A percentile compares a stretch with the other conserved stretches of the same genome.
phyloP scores from a whole-genome alignment of 1,140 invertebrate genomes.

The Drosophila ercepeae region DNA sequence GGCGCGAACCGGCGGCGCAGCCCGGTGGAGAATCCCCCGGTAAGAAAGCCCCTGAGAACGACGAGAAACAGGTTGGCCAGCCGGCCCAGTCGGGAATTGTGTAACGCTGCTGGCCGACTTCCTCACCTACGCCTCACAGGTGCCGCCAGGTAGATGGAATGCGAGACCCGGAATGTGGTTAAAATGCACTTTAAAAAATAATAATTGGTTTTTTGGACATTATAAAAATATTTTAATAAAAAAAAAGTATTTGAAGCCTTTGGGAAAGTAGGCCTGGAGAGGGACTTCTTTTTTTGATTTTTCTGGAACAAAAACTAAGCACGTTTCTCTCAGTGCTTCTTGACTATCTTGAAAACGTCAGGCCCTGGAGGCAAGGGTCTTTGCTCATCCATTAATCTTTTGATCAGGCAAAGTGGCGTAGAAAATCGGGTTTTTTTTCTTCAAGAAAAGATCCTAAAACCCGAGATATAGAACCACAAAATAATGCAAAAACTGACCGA shows the following conservation, averaged over 20 bases:
- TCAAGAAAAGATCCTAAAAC: slow-evolving; percentile 23
- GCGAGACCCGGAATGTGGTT: slow-evolving; percentile 33
- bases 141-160: slow-evolving; percentile 41
- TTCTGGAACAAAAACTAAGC: too few species aligned
- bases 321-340: slow-evolving; percentile 10
- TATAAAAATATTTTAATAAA: not conserved
- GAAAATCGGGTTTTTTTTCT: not conserved
- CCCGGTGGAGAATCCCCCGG: not conserved
- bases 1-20: slow-evolving; percentile 12
- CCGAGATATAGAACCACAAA: too few species aligned
- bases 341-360: slow-evolving; percentile 3
- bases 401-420: slow-evolving; percentile 26
- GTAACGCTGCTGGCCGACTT: slow-evolving; percentile 21
- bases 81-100: slow-evolving; percentile 38
- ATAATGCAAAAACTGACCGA: too few species aligned
- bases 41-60: not conserved
- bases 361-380: slow-evolving; percentile 8
- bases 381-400: slow-evolving; percentile 23
- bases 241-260: too few species aligned
- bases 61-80: slow-evolving; percentile 42
- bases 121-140: slow-evolving; percentile 53
- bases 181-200: slow-evolving; percentile 9
- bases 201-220: too few species aligned
- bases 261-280: too few species aligned
- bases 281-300: too few species aligned